Evolutionary conservation across 2,797 vertebrate genomes (phyloP), one percentile per base, ranked within the genome.

Genomic region (Apogon talboti): DNA sequence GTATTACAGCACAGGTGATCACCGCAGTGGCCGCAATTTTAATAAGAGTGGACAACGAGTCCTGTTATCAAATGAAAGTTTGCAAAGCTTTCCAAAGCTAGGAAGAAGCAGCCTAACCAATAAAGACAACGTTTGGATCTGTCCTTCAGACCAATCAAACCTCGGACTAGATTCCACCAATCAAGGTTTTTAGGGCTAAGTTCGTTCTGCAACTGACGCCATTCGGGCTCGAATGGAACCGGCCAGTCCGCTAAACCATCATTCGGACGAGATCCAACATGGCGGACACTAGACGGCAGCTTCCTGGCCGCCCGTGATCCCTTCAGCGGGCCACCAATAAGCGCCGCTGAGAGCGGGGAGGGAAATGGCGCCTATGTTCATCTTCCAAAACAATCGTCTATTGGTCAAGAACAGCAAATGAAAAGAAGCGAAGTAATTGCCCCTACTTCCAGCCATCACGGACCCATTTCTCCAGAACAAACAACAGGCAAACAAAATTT

Each of bases 81-180:
- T 90, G 84, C 87, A 90, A 87, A 87, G 84, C 89, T 93, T 92
- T 91, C 78, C 88, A 84, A 75, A 62, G 91, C 89, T 84, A 64
- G 75, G 91, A 89, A 93, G 92, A 91, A 87, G 72, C 82, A 83
- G 79, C 70, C 92, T 92, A 95, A 94, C 94, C 94, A 95, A 95
- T 95, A 95, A 95, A 94, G 94, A 91, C 91, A 92, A 93, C 91
- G 94, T 94, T 94, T 91, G 93, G 92, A 92, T 94, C 84, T 93
- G 94, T 95, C 94, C 92, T 94, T 95, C 94, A 95, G 94, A 95
- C 94, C 94, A 95, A 95, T 95, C 94, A 95, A 94, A 95, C 94
- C 93, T 92, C 94, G 93, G 93, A 94, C 94, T 94, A 93, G 91
- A 94, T 94, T 95, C 94, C 94, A 95, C 94, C 94, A 95, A 95